A percentile compares a stretch with the other conserved stretches of the same genome.
Conservation (phyloP, 2,797 vertebrate genomes). For the Chrysocyon brachyurus region DNA sequence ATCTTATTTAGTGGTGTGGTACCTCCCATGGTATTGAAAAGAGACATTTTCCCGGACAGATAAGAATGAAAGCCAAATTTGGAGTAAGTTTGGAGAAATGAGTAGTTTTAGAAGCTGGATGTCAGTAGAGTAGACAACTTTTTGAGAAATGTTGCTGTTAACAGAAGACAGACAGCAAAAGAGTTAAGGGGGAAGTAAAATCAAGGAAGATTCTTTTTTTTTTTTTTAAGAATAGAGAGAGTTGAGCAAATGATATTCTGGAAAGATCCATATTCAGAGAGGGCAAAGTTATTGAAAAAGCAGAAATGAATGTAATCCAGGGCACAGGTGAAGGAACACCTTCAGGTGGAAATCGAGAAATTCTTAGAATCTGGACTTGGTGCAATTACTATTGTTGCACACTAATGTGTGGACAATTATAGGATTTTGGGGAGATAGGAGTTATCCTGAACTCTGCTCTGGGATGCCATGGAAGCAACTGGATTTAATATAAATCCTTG, state of each 20-base stretch:
- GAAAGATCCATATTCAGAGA: neutral
- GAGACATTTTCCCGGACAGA: neutral
- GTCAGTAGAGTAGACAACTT: neutral
- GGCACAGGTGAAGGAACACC: neutral
- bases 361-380: neutral
- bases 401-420: neutral
- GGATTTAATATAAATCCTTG: neutral
- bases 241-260: neutral
- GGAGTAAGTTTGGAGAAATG: neutral
- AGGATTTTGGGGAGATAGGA: accelerated
- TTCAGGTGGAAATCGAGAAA: neutral
- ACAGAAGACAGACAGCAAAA: neutral
- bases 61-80: neutral
- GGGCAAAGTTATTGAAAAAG: neutral
- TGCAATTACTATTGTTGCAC: neutral
- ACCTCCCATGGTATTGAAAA: neutral
- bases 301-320: neutral
- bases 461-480: neutral
- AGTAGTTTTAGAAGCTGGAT: neutral
- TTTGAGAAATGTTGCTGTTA: neutral
- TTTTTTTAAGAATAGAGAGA: neutral
- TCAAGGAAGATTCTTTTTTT: neutral
- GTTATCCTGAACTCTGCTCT: neutral
- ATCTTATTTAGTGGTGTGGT: neutral
- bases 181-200: neutral